phyloP scores from a whole-genome alignment of 2,888 invertebrate species.

The Calameuta filiformis region DNA sequence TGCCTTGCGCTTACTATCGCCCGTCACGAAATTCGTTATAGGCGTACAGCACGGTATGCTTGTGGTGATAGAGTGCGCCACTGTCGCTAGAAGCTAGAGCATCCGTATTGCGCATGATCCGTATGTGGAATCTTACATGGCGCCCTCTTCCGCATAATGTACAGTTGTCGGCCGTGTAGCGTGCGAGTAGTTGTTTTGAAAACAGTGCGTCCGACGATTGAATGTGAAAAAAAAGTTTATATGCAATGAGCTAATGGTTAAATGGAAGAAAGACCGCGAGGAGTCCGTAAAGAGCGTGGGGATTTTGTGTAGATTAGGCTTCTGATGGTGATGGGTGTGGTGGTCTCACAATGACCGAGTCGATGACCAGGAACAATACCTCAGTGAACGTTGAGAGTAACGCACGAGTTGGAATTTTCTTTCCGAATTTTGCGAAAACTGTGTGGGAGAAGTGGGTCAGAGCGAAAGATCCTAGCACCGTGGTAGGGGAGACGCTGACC shows the following conservation, averaged over 20 bases:
- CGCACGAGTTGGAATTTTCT: not conserved
- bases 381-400: not conserved
- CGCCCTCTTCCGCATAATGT: not conserved
- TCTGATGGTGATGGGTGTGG: not conserved
- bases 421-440: conserved; percentile 26
- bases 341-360: not conserved
- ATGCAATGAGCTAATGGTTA: not conserved
- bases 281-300: not conserved
- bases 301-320: not conserved
- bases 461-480: conserved; percentile 34
- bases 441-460: conserved; percentile 36
- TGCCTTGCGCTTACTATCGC: not conserved
- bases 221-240: not conserved
- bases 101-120: not conserved
- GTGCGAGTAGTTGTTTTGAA: not conserved
- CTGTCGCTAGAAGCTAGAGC: not conserved
- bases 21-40: not conserved
- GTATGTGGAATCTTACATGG: not conserved
- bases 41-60: not conserved
- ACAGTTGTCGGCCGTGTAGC: not conserved
- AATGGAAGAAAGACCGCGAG: not conserved
- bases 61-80: not conserved
- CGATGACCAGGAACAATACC: not conserved
- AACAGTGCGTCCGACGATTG: not conserved
- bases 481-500: conserved; percentile 30